These are phyloP conservation scores for Proctacanthus coquilletti DNA, from an alignment of 1,140 invertebrate genomes.

Conservation along the genomic window DNA sequence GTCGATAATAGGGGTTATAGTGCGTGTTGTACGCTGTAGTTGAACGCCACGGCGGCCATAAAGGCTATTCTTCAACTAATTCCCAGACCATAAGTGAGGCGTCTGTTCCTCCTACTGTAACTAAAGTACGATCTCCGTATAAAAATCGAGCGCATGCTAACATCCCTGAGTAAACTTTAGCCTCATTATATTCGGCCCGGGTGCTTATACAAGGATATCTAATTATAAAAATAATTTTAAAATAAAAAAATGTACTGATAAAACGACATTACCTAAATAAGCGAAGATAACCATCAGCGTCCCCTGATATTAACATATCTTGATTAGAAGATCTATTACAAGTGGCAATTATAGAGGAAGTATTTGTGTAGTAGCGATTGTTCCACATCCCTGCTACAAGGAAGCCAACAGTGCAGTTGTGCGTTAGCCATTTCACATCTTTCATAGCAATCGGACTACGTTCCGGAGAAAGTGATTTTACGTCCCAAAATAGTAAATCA, in stretches of 20 bases:
- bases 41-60: conserved; percentile 30
- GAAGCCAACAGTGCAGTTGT: conserved; percentile 70
- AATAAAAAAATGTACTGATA: neutral
- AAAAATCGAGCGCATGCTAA: conserved; percentile 68
- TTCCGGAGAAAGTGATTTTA: conserved; percentile 65
- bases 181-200: conserved; percentile 73
- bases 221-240: conserved; percentile 8
- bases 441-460: conserved; percentile 76
- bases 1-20: conserved; percentile 24
- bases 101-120: conserved; percentile 82
- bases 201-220: conserved; percentile 69
- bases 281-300: conserved; percentile 80
- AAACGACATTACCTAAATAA: conserved; percentile 50
- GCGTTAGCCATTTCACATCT: conserved; percentile 76
- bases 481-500: conserved; percentile 74
- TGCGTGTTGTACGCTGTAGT: conserved; percentile 16
- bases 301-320: conserved; percentile 70
- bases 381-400: conserved; percentile 82
- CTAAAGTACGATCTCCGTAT: conserved; percentile 70
- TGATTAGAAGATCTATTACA: conserved; percentile 65
- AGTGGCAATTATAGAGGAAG: conserved; percentile 57
- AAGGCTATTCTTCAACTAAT: conserved; percentile 43
- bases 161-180: conserved; percentile 77
- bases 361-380: conserved; percentile 70
- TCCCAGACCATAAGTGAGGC: conserved; percentile 88